These are phyloP conservation scores for Microctenopoma steveboyesi DNA, from an alignment of 2,797 vertebrate genomes.

Conservation along the genomic window DNA sequence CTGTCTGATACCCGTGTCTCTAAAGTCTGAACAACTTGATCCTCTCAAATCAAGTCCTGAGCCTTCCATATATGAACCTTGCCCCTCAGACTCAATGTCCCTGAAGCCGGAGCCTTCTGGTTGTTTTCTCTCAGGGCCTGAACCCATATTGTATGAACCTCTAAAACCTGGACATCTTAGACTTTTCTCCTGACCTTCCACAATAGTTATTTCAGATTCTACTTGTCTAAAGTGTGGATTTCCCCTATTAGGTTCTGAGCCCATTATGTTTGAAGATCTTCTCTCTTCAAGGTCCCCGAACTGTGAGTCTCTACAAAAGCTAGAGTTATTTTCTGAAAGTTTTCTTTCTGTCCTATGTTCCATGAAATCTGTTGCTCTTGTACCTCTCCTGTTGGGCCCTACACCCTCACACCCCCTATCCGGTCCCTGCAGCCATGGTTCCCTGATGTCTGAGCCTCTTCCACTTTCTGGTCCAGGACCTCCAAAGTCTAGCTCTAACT, in stretches of 20 bases:
- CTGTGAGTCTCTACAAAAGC: conserved; percentile 18
- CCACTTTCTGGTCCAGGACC: conserved; percentile 32
- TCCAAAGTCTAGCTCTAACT: conserved; percentile 23
- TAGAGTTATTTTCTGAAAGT: conserved; percentile 9
- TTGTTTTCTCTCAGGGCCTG: conserved; percentile 26
- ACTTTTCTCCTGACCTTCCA: conserved; percentile 12
- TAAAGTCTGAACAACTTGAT: conserved; percentile 32
- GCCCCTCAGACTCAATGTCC: conserved; percentile 36
- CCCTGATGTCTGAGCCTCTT: conserved; percentile 25
- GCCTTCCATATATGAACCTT: conserved; percentile 20
- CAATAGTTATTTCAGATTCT: conserved; percentile 27
- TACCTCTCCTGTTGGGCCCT: conserved; percentile 15
- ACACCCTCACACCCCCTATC: conserved; percentile 4
- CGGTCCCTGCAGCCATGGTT: conserved; percentile 21
- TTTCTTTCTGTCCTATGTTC: conserved; percentile 27
- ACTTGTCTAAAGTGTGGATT: conserved; percentile 7
- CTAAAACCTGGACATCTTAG: conserved; percentile 26
- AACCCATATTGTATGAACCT: conserved; percentile 11
- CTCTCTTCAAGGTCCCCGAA: conserved; percentile 28
- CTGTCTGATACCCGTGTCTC: conserved; percentile 21
- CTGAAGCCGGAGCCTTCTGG: conserved; percentile 25
- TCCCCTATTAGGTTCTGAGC: conserved; percentile 23
- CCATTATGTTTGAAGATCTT: conserved; percentile 19
- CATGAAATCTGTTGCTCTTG: conserved; percentile 22
- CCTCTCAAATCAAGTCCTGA: conserved; percentile 42